Evolutionary conservation across 2,797 vertebrate species (phyloP).

Genomic region (Oreochromis grahami): DNA sequence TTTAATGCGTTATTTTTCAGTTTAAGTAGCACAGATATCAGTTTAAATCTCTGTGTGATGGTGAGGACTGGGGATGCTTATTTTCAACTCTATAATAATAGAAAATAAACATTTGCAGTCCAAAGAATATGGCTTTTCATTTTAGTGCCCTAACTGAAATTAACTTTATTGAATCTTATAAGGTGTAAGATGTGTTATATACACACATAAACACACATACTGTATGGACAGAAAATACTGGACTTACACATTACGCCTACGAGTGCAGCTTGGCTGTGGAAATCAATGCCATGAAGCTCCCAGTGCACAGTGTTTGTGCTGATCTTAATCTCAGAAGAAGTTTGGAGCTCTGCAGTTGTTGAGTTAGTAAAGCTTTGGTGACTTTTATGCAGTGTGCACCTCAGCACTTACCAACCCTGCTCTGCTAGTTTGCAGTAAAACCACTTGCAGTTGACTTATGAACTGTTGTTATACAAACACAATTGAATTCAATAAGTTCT

Average conservation of each 20-base stretch:
- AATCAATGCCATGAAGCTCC: not conserved
- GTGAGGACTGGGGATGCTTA: not conserved
- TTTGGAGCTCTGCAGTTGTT: not conserved
- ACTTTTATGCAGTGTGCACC: not conserved
- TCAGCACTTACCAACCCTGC: not conserved
- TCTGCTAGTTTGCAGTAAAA: not conserved
- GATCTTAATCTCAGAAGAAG: not conserved
- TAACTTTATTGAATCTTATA: not conserved
- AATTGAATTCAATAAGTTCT: not conserved
- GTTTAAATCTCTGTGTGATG: not conserved
- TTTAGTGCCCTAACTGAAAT: not conserved
- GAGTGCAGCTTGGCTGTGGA: not conserved
- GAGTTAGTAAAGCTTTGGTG: not conserved
- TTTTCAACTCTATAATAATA: not conserved
- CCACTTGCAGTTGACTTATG: not conserved
- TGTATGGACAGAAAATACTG: not conserved
- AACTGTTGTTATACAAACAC: not conserved
- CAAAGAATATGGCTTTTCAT: not conserved
- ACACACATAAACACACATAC: not conserved
- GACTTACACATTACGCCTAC: not conserved
- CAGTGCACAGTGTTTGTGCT: not conserved
- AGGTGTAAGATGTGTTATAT: not conserved
- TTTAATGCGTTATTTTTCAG: not conserved
- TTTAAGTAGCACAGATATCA: not conserved
- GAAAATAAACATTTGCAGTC: not conserved